These are phyloP conservation scores for Oligia fasciuncula DNA, from an alignment of 2,888 invertebrate genomes.

Conservation along the genomic window DNA sequence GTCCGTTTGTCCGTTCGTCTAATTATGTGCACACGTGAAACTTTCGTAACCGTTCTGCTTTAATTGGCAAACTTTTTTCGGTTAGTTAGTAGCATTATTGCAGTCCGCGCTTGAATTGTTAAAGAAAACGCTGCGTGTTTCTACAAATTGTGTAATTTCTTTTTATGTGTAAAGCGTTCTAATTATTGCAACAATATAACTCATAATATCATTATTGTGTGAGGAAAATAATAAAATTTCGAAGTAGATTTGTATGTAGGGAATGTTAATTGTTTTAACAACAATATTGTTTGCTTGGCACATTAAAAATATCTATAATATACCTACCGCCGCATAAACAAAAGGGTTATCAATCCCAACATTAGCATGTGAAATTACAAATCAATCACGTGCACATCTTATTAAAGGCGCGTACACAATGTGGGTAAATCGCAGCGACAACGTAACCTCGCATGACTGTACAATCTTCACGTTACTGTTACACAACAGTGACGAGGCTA, in stretches of 20 bases:
- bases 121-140: conserved; percentile 62
- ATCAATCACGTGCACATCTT: conserved; percentile 41
- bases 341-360: conserved; percentile 1
- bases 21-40: conserved; percentile 70
- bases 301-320: no score
- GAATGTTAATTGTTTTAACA: neutral
- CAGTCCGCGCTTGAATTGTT: conserved; percentile 67
- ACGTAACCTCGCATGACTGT: conserved; percentile 44
- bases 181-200: conserved; percentile 18
- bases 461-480: conserved; percentile 59
- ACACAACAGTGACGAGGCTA: conserved; percentile 63
- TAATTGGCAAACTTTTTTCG: conserved; percentile 72
- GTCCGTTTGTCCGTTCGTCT: conserved; percentile 69
- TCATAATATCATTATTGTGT: neutral
- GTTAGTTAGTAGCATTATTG: conserved; percentile 65
- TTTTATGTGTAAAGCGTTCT: conserved; percentile 42
- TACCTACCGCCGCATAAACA: no score
- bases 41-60: conserved; percentile 71
- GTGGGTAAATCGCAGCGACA: conserved; percentile 33
- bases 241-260: neutral
- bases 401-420: conserved; percentile 47
- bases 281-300: conserved; percentile 1
- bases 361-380: conserved; percentile 43
- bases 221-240: conserved; percentile 18
- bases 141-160: conserved; percentile 56